Conservation (phyloP, 2,888 invertebrate species). For the Antheraea yamamai region DNA sequence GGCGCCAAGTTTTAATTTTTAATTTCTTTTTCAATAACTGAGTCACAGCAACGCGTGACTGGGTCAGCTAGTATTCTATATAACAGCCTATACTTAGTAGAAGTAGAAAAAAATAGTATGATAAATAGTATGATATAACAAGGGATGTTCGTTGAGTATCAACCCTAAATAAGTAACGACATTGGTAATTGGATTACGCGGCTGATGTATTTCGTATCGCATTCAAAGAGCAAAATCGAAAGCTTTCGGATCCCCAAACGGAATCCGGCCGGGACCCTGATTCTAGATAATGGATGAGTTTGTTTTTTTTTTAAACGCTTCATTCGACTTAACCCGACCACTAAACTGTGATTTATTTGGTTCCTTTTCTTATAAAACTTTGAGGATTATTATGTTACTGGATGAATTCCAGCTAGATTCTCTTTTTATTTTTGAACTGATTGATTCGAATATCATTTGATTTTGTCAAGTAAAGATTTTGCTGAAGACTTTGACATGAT, state of each 20-base stretch:
- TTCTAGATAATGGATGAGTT: constrained; percentile 15
- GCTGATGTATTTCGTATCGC: constrained; percentile 14
- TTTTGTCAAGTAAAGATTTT: too few relatives aligned
- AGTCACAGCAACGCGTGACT: too few relatives aligned
- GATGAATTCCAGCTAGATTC: not conserved
- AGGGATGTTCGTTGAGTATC: not conserved
- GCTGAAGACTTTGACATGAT: too few relatives aligned
- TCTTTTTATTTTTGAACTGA: not conserved
- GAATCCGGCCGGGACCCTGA: constrained; percentile 1
- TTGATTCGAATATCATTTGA: too few relatives aligned
- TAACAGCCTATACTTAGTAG: too few relatives aligned
- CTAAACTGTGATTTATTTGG: constrained; percentile 8
- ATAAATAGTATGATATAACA: not conserved
- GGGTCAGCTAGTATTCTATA: too few relatives aligned
- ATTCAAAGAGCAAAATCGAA: constrained; percentile 12
- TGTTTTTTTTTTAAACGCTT: constrained; percentile 12
- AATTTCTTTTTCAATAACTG: too few relatives aligned
- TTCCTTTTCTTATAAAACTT: not conserved
- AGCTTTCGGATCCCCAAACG: constrained; percentile 5
- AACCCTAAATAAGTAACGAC: constrained; percentile 12
- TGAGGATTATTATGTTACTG: not conserved
- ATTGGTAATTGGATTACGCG: constrained; percentile 13
- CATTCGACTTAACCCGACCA: not conserved
- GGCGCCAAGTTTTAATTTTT: too few relatives aligned
- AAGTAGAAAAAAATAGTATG: too few relatives aligned